A percentile compares a stretch with the other conserved stretches of the same genome.
These are phyloP conservation scores for Chelidonichthys spinosus DNA, from an alignment of 2,797 vertebrate species.

Conservation along the genomic window DNA sequence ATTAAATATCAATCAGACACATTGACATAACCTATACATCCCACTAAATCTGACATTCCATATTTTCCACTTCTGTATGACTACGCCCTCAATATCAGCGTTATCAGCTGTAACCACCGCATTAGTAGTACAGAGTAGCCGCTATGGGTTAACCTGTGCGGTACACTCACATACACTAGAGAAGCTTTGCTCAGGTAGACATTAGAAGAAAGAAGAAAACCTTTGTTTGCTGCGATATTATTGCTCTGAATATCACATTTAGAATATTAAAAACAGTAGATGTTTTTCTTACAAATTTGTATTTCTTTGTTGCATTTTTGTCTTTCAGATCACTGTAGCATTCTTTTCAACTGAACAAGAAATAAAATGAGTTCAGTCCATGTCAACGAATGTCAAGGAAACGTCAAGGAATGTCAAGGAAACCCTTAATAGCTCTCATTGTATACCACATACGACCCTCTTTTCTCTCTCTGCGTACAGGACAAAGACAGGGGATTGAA, in stretches of 20 bases:
- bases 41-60: too few relatives aligned
- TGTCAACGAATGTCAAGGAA: constrained; percentile 52
- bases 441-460: neutral
- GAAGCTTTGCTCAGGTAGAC: neutral
- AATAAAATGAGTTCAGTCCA: constrained; percentile 14
- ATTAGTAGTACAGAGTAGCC: neutral
- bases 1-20: too few relatives aligned
- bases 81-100: too few relatives aligned
- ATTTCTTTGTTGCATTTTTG: neutral
- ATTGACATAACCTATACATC: too few relatives aligned
- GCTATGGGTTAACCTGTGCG: too few relatives aligned
- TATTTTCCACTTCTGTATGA: neutral
- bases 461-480: constrained; percentile 19
- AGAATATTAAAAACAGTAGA: neutral
- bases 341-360: constrained; percentile 20
- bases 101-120: neutral
- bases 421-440: constrained; percentile 40
- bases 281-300: neutral
- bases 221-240: neutral
- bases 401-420: constrained; percentile 49
- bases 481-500: constrained; percentile 24
- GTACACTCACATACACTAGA: neutral
- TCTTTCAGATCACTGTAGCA: constrained; percentile 1
- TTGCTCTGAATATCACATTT: neutral
- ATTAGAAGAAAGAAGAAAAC: neutral